Evolutionary conservation across 2,888 invertebrate species (phyloP), one percentile per base, ranked within the genome.

Genomic region (Apotomis turbidana): DNA sequence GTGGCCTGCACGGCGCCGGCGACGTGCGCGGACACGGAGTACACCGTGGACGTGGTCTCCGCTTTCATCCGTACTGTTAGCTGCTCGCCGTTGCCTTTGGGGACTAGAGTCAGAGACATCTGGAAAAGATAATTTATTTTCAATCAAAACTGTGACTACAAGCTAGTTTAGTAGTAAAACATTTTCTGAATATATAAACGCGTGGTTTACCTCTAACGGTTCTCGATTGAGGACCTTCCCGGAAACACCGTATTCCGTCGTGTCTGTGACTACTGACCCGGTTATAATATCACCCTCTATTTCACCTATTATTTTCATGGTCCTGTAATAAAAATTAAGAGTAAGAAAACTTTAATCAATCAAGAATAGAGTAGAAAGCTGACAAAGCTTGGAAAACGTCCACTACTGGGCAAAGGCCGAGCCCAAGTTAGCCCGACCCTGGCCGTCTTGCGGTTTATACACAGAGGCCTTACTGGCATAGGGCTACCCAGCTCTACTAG

Each of bases 231-330:
- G 76, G 0, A 92, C 83, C 78, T 88, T 91, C 10, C 93, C 94
- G 10, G 82, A 83, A 57, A 94, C 87, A 44, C 83, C 84, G 78
- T 91, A 94, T 52, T 91, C 91, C 0, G 85, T 79, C 0, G 87
- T 77, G 71, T 93, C 93, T 0, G 90, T 89, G 0, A 88, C 85
- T 44, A 92, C 85, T 0, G 90, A 88, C 0, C 94, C 94, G 46
- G 81, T 80, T 0, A 93, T 85, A 52, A 91, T 85, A 15, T 93
- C 89, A 0, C 83, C 82, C 3, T 88, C 85, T n/a, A 93, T 84
- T 71, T 92, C 87, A 0, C 88, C 86, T 58, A 91, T 85, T 44
- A 93, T 83, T 76, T 93, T 93, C 81, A 93, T 89, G 5, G 88
- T 88, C 69, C 93, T 93, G 79, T 62, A 75, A 75, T 55, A 64